phyloP scores from a whole-genome alignment of 2,113 vertebrate genomes.

The Smithornis capensis region DNA sequence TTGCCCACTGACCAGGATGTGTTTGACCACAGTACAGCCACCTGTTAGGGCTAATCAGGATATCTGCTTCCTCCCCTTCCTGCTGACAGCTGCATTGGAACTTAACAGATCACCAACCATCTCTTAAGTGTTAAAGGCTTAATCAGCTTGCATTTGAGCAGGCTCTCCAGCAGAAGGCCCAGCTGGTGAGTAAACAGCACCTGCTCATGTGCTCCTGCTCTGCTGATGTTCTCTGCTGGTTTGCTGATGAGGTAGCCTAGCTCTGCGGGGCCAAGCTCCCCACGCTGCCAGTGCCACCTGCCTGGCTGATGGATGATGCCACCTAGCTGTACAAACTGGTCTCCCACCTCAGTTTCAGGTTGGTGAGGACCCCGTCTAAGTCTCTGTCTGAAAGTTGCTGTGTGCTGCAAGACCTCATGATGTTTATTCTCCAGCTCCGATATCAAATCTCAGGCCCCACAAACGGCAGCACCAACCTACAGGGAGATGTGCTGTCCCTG shows the following conservation, averaged over 20 bases:
- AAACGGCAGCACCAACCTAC: neutral
- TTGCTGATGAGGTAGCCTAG: neutral
- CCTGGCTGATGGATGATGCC: neutral
- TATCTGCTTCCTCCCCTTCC: neutral
- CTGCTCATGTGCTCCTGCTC: neutral
- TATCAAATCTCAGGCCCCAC: neutral
- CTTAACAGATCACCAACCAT: neutral
- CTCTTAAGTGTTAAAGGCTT: neutral
- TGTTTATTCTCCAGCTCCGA: neutral
- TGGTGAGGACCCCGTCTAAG: neutral
- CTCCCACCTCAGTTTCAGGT: neutral
- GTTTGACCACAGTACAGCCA: too few species aligned
- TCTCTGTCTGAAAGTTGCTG: neutral
- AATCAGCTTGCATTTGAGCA: neutral
- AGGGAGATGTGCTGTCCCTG: neutral
- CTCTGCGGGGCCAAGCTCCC: neutral
- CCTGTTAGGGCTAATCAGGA: neutral
- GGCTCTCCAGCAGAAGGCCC: neutral
- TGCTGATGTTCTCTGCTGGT: neutral
- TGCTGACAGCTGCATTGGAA: neutral
- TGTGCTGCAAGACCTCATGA: neutral
- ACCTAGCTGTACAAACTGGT: neutral
- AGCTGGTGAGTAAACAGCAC: too few species aligned
- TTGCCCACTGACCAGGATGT: neutral
- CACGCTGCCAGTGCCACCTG: rapidly evolving